These are phyloP conservation scores for Agrochola litura DNA, from an alignment of 2,888 invertebrate species.

Conservation along the genomic window DNA sequence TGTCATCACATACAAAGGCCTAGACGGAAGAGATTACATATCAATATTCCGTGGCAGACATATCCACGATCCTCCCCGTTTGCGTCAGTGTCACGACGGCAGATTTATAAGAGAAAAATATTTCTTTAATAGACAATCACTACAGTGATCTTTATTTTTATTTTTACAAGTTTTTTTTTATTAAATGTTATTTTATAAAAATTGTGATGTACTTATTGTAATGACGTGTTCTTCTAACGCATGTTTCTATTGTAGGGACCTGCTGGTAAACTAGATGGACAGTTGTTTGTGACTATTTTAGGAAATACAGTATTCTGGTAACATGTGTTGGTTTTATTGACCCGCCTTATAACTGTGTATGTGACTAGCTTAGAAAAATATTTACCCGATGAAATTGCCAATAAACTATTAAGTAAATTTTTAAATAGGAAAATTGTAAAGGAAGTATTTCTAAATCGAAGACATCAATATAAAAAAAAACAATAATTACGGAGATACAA, in stretches of 20 bases:
- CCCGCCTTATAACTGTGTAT: constrained; percentile 57
- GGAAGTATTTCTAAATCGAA: constrained; percentile 29
- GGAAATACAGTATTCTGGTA: constrained; percentile 86
- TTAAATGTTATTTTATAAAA: constrained; percentile 67
- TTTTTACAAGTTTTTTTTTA: constrained; percentile 65
- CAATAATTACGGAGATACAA: constrained; percentile 17
- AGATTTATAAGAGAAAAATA: constrained; percentile 87
- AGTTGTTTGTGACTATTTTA: constrained; percentile 82
- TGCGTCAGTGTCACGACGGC: constrained; percentile 86
- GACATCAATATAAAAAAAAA: constrained; percentile 11
- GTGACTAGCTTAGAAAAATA: constrained; percentile 51
- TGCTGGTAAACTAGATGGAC: constrained; percentile 80
- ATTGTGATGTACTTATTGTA: constrained; percentile 80
- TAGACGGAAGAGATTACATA: constrained; percentile 86
- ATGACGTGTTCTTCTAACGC: constrained; percentile 77
- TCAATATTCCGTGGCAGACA: constrained; percentile 87
- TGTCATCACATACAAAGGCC: constrained; percentile 86
- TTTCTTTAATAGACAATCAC: constrained; percentile 71
- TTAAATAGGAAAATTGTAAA: constrained; percentile 42
- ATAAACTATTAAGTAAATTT: constrained; percentile 39
- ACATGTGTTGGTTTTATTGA: constrained; percentile 63
- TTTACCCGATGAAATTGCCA: constrained; percentile 51
- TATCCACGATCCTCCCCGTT: constrained; percentile 85
- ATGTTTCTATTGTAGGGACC: constrained; percentile 86
- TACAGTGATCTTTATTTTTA: constrained; percentile 69